A percentile compares a stretch with the other conserved stretches of the same genome.
These are phyloP conservation scores for Myodes glareolus DNA, from an alignment of 2,113 vertebrate genomes.

Conservation along the genomic window DNA sequence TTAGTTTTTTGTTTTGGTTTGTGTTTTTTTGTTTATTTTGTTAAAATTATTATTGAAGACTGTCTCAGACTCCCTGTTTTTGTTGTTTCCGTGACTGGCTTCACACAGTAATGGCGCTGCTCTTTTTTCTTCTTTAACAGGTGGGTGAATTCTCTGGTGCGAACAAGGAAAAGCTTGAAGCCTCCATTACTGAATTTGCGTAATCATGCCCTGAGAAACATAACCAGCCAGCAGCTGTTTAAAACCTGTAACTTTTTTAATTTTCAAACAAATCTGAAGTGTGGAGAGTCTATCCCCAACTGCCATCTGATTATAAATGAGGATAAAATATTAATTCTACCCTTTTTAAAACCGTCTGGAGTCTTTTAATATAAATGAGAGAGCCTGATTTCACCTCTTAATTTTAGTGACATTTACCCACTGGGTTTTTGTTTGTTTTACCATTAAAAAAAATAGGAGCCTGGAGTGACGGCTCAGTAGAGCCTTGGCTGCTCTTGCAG, in stretches of 20 bases:
- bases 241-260: conserved; percentile 85
- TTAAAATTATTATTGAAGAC: not conserved
- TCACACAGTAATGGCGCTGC: not conserved
- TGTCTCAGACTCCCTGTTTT: not conserved
- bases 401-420: not conserved
- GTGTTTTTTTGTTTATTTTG: not conserved
- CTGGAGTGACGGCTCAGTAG: not conserved
- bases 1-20: not conserved
- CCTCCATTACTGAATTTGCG: conserved; percentile 83
- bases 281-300: conserved; percentile 69
- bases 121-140: conserved; percentile 78
- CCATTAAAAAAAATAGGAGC: not conserved
- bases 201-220: conserved; percentile 69
- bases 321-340: conserved; percentile 85
- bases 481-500: not conserved
- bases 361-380: conserved; percentile 55
- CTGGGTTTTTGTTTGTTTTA: not conserved
- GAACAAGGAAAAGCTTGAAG: conserved; percentile 88
- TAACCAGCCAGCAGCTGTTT: conserved; percentile 73
- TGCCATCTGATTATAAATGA: conserved; percentile 79
- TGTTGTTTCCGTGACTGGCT: not conserved
- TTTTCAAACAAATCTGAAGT: conserved; percentile 73
- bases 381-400: not conserved
- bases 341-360: conserved; percentile 78
- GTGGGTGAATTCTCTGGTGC: conserved; percentile 89